Conservation (phyloP, 2,797 vertebrate species). For the Balearica regulorum region DNA sequence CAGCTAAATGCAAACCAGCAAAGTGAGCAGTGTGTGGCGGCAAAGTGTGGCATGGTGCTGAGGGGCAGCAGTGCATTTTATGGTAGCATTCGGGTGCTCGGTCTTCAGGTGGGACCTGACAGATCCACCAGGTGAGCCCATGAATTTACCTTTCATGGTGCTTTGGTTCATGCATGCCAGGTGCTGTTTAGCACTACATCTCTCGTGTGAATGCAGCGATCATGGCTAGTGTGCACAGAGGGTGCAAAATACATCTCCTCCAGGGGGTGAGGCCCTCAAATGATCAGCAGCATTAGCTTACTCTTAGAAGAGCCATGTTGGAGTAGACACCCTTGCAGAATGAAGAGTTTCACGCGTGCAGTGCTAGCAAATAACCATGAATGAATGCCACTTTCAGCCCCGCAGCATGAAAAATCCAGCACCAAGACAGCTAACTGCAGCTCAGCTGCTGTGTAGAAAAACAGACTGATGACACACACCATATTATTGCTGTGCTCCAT, state of each 20-base stretch:
- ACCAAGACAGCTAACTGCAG: not conserved
- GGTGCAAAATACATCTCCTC: not conserved
- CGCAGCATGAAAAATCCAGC: not conserved
- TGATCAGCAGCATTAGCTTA: not conserved
- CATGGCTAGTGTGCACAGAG: rapidly evolving
- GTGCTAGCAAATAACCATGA: not conserved
- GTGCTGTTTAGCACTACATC: not conserved
- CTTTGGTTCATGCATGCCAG: not conserved
- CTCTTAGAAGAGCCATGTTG: not conserved
- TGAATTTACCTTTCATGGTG: not conserved
- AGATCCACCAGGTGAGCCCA: not conserved
- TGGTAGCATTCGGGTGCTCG: not conserved
- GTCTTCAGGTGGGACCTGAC: not conserved
- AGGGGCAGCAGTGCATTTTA: not conserved
- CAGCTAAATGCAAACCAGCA: not conserved
- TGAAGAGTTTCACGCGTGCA: rapidly evolving
- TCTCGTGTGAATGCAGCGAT: not conserved
- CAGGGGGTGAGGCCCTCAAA: not conserved
- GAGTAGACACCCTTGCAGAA: not conserved
- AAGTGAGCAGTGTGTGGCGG: rapidly evolving
- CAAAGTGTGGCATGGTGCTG: not conserved
- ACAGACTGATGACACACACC: not conserved
- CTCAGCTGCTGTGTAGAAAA: not conserved
- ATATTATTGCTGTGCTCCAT: not conserved
- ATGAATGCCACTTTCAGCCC: not conserved